A percentile compares a stretch with the other conserved stretches of the same genome.
Conservation (phyloP, 2,797 vertebrate species). For the Austrolebias charrua region DNA sequence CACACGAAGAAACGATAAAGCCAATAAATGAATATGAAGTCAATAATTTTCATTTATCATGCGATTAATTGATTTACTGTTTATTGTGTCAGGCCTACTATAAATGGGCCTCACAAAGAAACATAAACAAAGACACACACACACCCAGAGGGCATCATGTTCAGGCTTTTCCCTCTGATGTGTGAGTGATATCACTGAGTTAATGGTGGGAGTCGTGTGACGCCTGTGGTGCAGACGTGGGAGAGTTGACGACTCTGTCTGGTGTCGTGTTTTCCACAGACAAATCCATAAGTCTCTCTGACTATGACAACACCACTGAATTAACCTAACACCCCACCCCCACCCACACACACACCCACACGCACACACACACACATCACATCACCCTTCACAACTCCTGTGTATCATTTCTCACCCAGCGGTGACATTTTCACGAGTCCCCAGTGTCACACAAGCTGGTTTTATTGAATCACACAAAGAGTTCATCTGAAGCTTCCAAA, state of each 20-base stretch:
- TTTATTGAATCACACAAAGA: constrained; percentile 12
- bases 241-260: constrained; percentile 41
- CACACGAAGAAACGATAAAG: too few species aligned
- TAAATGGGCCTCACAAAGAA: too few species aligned
- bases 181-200: constrained; percentile 28
- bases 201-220: constrained; percentile 18
- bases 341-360: not conserved
- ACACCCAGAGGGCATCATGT: constrained; percentile 5
- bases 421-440: constrained; percentile 6
- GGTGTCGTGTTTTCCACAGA: constrained; percentile 4
- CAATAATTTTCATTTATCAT: too few species aligned
- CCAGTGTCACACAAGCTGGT: constrained; percentile 3
- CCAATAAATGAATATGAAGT: too few species aligned
- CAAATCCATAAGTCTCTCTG: constrained; percentile 8
- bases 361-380: not conserved
- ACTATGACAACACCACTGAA: constrained; percentile 1
- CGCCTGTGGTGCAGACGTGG: constrained; percentile 30
- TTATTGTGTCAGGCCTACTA: too few species aligned
- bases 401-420: not conserved
- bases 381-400: constrained; percentile 1
- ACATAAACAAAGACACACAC: constrained; percentile 6
- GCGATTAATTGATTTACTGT: too few species aligned
- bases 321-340: constrained; percentile 14
- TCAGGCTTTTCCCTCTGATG: constrained; percentile 25
- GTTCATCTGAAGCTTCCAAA: not conserved